Evolutionary conservation across 2,888 invertebrate species (phyloP).

Genomic region (Aphodius sticticus): DNA sequence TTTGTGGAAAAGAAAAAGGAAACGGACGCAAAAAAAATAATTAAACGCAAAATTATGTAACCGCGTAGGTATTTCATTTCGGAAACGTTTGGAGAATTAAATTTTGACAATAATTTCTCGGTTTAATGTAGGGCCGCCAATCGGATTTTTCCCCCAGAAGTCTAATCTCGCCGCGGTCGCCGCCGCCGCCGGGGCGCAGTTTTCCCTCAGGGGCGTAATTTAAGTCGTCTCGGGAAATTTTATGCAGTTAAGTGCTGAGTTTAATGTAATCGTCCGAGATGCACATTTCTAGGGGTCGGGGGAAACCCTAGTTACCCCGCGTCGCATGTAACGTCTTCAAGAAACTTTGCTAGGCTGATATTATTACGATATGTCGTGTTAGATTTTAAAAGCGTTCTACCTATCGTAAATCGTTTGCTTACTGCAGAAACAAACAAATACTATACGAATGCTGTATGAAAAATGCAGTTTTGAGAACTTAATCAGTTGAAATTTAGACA

Average conservation of each 20-base stretch:
- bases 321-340: slow-evolving; percentile 9
- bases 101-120: slow-evolving; percentile 27
- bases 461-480: too few relatives aligned
- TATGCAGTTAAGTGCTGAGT: slow-evolving; percentile 33
- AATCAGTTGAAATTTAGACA: too few relatives aligned
- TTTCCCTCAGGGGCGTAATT: slow-evolving; percentile 29
- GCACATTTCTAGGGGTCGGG: slow-evolving; percentile 6
- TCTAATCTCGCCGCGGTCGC: slow-evolving; percentile 12
- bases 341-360: slow-evolving; percentile 14
- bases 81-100: slow-evolving; percentile 21
- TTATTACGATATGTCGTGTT: not conserved
- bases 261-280: slow-evolving; percentile 32
- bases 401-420: too few relatives aligned
- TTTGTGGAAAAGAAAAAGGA: slow-evolving; percentile 6
- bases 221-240: slow-evolving; percentile 34
- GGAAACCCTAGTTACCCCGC: too few relatives aligned
- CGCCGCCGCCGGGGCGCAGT: slow-evolving; percentile 1
- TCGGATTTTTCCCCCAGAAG: slow-evolving; percentile 25
- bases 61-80: slow-evolving; percentile 20
- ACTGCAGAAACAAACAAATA: too few relatives aligned
- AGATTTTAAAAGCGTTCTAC: not conserved
- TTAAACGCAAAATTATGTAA: slow-evolving; percentile 14
- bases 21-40: slow-evolving; percentile 23
- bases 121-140: slow-evolving; percentile 20
- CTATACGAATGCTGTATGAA: too few relatives aligned